Evolutionary conservation across 2,888 invertebrate species (phyloP), one percentile per base, ranked within the genome.

Genomic region (Apotomis capreana): DNA sequence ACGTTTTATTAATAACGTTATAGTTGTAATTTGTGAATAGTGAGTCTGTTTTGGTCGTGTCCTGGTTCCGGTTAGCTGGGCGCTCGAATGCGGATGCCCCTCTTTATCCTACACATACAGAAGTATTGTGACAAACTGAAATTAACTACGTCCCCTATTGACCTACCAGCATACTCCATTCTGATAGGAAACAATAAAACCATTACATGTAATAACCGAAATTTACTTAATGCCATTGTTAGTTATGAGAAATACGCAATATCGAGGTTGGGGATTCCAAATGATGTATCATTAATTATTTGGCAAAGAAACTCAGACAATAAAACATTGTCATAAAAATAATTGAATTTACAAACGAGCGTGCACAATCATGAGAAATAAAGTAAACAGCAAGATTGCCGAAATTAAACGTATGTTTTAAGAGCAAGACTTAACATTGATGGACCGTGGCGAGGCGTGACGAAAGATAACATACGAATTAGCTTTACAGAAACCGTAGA

Each of bases 381-480:
- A 57, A 61, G 44, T 61, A 36, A 61, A 65, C 44, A 60, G 55
- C 54, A 57, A 26, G 57, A 46, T 57, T 57, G n/a, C 46, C 63
- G 55, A 70, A 40, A 68, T 77, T 77, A 74, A 79, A 78, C 79
- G 76, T 79, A 81, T 80, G 79, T 79, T 82, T 72, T 64, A 75
- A 80, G 79, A 80, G 78, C 78, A 81, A 85, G 81, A 83, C 70
- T 44, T 79, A 83, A 83, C 81, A 83, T 76, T 82, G 82, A 87
- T 84, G 82, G 75, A 83, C 79, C 75, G 81, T 82, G 82, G 74
- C 84, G 83, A 83, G 84, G 83, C 87, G 85, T 87, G 82, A 86
- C 88, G 79, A 77, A 79, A 85, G 85, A 85, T 86, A 88, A 88
- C 79, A 82, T 80, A 81, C 78, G 80, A 84, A 84, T 83, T 75